These are phyloP conservation scores for Elephas maximus DNA, from an alignment of 2,113 vertebrate species.

Conservation along the genomic window DNA sequence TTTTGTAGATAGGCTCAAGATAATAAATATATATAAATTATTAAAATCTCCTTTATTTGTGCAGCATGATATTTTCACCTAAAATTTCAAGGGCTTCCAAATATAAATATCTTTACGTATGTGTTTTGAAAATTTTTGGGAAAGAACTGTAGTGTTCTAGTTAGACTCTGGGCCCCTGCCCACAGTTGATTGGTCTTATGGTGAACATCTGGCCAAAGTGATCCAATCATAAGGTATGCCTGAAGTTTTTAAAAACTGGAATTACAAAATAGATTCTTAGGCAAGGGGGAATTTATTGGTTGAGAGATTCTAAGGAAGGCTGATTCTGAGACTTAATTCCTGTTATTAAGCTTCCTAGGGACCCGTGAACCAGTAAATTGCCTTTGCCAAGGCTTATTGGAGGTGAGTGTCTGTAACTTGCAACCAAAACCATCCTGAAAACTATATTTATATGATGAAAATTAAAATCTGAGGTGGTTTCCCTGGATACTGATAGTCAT, in stretches of 20 bases:
- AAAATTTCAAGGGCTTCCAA: neutral
- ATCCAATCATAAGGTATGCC: neutral
- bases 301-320: slow-evolving; percentile 30
- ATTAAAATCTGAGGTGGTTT: slow-evolving; percentile 52
- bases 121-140: neutral
- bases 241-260: slow-evolving; percentile 34
- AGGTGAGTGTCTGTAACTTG: slow-evolving; percentile 51
- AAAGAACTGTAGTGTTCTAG: neutral
- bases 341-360: slow-evolving; percentile 67
- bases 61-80: neutral
- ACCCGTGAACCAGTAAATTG: slow-evolving; percentile 66
- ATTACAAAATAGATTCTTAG: slow-evolving; percentile 18
- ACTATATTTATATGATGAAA: slow-evolving; percentile 66
- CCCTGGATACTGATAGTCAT: neutral
- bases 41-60: neutral
- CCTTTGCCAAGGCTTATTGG: slow-evolving; percentile 57
- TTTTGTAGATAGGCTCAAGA: slow-evolving; percentile 11
- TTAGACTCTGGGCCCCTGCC: neutral
- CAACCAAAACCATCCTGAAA: slow-evolving; percentile 45
- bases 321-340: slow-evolving; percentile 63
- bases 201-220: neutral
- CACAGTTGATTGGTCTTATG: neutral
- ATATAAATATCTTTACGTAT: neutral
- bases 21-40: neutral
- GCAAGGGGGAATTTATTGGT: neutral